Evolutionary conservation across 1,140 invertebrate species (phyloP).

Genomic region (Stegodyphus mimosarum): DNA sequence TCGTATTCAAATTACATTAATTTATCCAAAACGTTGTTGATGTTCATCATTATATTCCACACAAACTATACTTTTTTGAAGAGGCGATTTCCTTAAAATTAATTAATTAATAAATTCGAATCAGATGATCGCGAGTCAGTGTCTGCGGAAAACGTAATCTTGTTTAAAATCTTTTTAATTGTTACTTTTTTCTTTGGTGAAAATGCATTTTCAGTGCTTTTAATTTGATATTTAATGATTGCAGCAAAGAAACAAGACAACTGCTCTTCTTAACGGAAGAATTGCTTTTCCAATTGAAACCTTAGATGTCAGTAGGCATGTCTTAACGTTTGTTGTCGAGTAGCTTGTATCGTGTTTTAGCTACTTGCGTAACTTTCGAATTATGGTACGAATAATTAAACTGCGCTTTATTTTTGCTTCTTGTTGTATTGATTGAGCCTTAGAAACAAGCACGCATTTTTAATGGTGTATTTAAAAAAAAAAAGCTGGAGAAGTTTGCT

Average conservation of each 20-base stretch:
- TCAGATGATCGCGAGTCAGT: too few relatives aligned
- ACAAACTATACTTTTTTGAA: too few relatives aligned
- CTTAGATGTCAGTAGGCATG: conserved; percentile 17
- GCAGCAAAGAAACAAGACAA: not conserved
- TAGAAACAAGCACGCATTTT: conserved; percentile 15
- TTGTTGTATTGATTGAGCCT: conserved; percentile 20
- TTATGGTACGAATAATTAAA: conserved; percentile 39
- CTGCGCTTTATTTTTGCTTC: conserved; percentile 18
- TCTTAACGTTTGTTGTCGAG: not conserved
- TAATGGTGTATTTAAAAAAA: conserved; percentile 35
- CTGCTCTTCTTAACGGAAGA: too few relatives aligned
- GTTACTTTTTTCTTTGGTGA: too few relatives aligned
- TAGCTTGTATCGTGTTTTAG: not conserved
- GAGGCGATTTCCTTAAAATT: too few relatives aligned
- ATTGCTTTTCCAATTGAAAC: conserved; percentile 15
- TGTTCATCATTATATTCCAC: too few relatives aligned
- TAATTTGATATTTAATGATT: conserved; percentile 33
- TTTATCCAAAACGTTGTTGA: too few relatives aligned
- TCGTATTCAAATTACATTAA: too few relatives aligned
- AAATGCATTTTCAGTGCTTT: not conserved
- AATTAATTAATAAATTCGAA: too few relatives aligned
- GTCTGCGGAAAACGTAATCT: too few relatives aligned
- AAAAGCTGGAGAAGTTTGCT: conserved; percentile 16
- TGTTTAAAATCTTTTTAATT: too few relatives aligned
- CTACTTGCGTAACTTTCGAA: conserved; percentile 23